A percentile compares a stretch with the other conserved stretches of the same genome.
These are phyloP conservation scores for Amphiprion ocellaris DNA, from an alignment of 2,113 vertebrate genomes.

Conservation along the genomic window DNA sequence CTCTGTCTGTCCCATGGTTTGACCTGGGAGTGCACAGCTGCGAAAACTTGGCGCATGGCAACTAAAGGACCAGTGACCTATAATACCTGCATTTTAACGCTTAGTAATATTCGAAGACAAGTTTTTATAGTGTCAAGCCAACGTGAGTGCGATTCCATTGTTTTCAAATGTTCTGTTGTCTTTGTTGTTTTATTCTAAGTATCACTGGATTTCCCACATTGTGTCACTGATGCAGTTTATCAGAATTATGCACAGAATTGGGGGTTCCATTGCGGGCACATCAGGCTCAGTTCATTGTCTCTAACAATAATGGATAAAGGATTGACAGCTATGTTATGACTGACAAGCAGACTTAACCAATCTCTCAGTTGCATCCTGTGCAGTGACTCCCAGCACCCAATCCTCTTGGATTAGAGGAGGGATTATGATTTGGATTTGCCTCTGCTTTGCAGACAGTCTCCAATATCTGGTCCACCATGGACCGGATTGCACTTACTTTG, in stretches of 20 bases:
- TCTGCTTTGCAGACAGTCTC: constrained; percentile 63
- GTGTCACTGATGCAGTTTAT: not conserved
- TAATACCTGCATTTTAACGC: constrained; percentile 27
- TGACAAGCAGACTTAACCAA: constrained; percentile 81
- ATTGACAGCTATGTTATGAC: constrained; percentile 81
- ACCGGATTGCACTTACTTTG: constrained; percentile 36
- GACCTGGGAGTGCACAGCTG: constrained; percentile 14
- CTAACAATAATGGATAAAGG: constrained; percentile 68
- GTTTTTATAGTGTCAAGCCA: not conserved
- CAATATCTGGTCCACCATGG: constrained; percentile 57
- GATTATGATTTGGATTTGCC: constrained; percentile 80
- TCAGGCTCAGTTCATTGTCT: constrained; percentile 47
- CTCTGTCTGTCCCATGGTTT: not conserved
- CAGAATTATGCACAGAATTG: not conserved
- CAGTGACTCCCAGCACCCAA: constrained; percentile 76
- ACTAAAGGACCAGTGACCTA: not conserved
- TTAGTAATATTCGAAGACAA: not conserved
- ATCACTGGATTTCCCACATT: too few relatives aligned
- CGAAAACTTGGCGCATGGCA: constrained; percentile 36
- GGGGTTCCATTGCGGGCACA: constrained; percentile 1
- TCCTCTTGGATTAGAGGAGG: constrained; percentile 83
- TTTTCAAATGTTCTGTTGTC: not conserved
- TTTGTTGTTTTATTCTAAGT: not conserved
- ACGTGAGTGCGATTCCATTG: not conserved
- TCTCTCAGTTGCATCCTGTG: constrained; percentile 68